These are phyloP conservation scores for Arctia plantaginis DNA, from an alignment of 2,888 invertebrate species.

Conservation along the genomic window DNA sequence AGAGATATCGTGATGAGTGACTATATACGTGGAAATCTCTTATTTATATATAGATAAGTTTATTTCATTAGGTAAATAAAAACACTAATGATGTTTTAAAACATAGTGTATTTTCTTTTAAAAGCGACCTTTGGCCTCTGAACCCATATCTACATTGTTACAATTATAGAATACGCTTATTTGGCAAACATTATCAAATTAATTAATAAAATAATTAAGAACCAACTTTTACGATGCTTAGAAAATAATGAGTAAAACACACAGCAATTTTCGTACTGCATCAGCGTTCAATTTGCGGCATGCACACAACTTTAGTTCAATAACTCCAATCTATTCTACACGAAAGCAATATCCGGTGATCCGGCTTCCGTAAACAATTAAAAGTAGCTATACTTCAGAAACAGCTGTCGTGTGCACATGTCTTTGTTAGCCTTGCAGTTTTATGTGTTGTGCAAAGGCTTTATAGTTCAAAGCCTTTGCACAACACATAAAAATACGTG, in stretches of 20 bases:
- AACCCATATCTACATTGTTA: too few relatives aligned
- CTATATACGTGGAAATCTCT: too few relatives aligned
- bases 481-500: too few relatives aligned
- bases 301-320: conserved; percentile 4
- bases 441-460: conserved; percentile 7
- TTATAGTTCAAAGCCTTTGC: too few relatives aligned
- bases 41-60: too few relatives aligned
- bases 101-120: too few relatives aligned
- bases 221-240: background rate
- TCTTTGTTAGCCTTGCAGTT: conserved; percentile 23
- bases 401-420: conserved; percentile 51
- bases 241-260: background rate
- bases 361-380: conserved; percentile 29
- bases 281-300: background rate
- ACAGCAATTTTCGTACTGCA: background rate
- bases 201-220: background rate
- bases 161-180: too few relatives aligned
- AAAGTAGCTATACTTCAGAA: conserved; percentile 27
- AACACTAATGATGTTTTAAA: too few relatives aligned
- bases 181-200: background rate
- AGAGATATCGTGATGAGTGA: too few relatives aligned
- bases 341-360: conserved; percentile 46
- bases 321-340: conserved; percentile 23
- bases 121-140: too few relatives aligned
- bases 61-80: too few relatives aligned